Percentiles rank a stretch among this genome's conserved stretches.
Evolutionary conservation across 2,888 invertebrate genomes (phyloP).

Genomic region (Aleiodes testaceus): DNA sequence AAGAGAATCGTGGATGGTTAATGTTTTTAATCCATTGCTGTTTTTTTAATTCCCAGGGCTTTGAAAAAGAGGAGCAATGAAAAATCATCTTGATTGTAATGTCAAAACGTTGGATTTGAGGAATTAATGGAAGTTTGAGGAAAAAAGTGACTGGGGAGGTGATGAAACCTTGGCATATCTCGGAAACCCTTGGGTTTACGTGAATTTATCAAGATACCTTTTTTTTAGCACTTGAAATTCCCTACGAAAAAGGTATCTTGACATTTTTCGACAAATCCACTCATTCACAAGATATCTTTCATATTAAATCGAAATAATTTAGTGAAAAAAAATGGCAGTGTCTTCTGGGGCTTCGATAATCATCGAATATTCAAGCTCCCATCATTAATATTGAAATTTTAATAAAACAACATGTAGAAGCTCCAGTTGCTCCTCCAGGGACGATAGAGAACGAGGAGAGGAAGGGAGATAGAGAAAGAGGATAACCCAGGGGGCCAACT

Average conservation of each 20-base stretch:
- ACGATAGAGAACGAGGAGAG: too few species aligned
- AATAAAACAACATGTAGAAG: slow-evolving; percentile 19
- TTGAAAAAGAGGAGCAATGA: not conserved
- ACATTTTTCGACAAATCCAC: too few species aligned
- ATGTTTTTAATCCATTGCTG: too few species aligned
- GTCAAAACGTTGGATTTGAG: too few species aligned
- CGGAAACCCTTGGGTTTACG: too few species aligned
- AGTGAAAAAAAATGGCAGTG: not conserved
- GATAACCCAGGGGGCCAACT: not conserved
- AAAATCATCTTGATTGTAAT: not conserved
- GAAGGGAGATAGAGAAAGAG: not conserved
- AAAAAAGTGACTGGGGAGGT: not conserved
- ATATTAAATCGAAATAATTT: not conserved
- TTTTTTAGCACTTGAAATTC: too few species aligned
- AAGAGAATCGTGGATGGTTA: too few species aligned
- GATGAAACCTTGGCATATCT: not conserved
- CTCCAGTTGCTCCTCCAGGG: slow-evolving; percentile 15
- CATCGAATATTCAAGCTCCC: not conserved
- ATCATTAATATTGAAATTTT: slow-evolving; percentile 29
- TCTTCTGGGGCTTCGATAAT: not conserved
- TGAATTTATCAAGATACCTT: too few species aligned
- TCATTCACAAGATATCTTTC: too few species aligned
- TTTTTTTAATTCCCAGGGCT: too few species aligned
- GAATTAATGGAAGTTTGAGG: too few species aligned
- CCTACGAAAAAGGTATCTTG: too few species aligned